Evolutionary conservation across 2,113 vertebrate species (phyloP).

Genomic region (Bambusicola thoracicus): DNA sequence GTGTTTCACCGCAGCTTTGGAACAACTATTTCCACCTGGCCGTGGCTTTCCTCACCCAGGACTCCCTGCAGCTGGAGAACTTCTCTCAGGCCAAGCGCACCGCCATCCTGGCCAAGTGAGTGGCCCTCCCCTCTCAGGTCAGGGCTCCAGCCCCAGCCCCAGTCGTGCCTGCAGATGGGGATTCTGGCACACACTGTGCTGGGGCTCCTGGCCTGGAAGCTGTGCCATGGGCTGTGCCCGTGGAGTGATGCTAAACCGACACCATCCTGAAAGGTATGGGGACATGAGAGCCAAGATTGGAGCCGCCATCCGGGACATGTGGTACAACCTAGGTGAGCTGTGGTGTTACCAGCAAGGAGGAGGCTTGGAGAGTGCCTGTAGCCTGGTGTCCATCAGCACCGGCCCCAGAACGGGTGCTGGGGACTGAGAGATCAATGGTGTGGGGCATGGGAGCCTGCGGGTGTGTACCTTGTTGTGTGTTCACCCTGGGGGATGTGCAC

Average conservation of each 20-base stretch:
- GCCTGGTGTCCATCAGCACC: background rate
- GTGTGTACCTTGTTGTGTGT: too few relatives aligned
- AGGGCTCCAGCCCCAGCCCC: background rate
- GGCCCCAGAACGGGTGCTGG: background rate
- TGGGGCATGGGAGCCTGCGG: background rate
- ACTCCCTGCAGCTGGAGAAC: slow-evolving; percentile 71
- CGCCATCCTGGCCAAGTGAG: slow-evolving; percentile 63
- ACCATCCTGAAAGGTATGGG: background rate
- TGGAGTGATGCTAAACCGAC: fast-evolving
- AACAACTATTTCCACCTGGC: slow-evolving; percentile 73
- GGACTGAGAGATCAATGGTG: fast-evolving
- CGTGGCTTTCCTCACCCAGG: slow-evolving; percentile 74
- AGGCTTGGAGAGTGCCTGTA: too few relatives aligned
- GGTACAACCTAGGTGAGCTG: slow-evolving; percentile 67
- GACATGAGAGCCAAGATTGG: slow-evolving; percentile 64
- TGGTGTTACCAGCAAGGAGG: fast-evolving
- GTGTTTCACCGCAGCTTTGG: slow-evolving; percentile 36
- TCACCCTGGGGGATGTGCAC: background rate
- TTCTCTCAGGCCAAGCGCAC: slow-evolving; percentile 62
- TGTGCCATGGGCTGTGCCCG: background rate
- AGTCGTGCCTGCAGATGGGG: fast-evolving
- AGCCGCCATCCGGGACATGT: slow-evolving; percentile 68
- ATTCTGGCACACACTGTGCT: background rate
- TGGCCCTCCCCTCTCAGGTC: fast-evolving
- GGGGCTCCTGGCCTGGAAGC: background rate